Conservation (phyloP, 2,888 invertebrate genomes). For the Trichogramma evanescens region DNA sequence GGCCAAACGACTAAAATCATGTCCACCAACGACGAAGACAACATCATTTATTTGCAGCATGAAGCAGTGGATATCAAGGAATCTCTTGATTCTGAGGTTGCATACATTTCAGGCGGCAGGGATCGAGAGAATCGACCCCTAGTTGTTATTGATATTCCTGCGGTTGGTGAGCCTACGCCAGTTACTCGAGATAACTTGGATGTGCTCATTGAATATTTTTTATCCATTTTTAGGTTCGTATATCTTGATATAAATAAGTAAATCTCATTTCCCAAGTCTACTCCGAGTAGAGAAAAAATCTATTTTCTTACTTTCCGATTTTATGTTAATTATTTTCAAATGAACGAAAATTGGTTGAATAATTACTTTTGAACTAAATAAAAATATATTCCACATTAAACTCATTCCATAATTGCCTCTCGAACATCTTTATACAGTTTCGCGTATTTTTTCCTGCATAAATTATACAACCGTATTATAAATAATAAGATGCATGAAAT, state of each 20-base stretch:
- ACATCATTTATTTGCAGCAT: not conserved
- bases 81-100: conserved; percentile 55
- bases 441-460: no score
- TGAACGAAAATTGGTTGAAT: no score
- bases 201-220: conserved; percentile 49
- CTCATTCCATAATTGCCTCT: no score
- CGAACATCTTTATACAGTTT: no score
- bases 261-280: no score
- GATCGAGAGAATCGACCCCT: conserved; percentile 61
- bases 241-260: not conserved
- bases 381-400: no score
- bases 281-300: no score
- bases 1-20: not conserved
- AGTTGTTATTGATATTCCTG: conserved; percentile 56
- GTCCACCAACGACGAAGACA: not conserved
- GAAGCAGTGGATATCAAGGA: conserved; percentile 54
- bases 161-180: conserved; percentile 50
- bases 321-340: no score
- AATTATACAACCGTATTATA: no score
- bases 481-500: no score
- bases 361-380: no score
- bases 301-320: no score
- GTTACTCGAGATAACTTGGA: conserved; percentile 39
- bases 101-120: conserved; percentile 60
- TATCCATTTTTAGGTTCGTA: conserved; percentile 53